phyloP scores from a whole-genome alignment of 2,797 vertebrate species.

The Acestrorhynchus altus region DNA sequence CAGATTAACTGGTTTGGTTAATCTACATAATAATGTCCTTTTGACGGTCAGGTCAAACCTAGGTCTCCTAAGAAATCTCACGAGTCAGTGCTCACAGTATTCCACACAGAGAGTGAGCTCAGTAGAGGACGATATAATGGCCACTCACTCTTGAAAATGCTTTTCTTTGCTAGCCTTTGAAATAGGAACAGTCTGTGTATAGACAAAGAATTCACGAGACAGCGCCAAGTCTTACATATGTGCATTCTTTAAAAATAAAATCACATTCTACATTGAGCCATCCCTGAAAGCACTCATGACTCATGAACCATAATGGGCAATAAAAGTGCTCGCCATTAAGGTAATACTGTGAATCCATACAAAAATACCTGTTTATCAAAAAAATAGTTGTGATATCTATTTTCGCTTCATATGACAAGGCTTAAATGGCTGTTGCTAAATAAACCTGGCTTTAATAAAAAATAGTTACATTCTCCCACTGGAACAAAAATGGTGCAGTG shows the following conservation, averaged over 20 bases:
- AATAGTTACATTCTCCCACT: slow-evolving; percentile 38
- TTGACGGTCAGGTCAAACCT: too few species aligned
- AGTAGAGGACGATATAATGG: background rate
- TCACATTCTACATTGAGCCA: slow-evolving; percentile 9
- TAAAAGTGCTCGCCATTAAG: slow-evolving; percentile 26
- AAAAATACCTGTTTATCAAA: slow-evolving; percentile 50
- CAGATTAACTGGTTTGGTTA: too few species aligned
- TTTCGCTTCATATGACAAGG: slow-evolving; percentile 21
- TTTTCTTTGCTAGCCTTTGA: too few species aligned
- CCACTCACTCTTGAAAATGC: background rate
- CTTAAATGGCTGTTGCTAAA: slow-evolving; percentile 25
- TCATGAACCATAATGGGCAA: background rate
- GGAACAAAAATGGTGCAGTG: slow-evolving; percentile 35
- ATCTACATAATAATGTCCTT: too few species aligned
- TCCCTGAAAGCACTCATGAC: background rate
- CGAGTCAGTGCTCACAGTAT: background rate
- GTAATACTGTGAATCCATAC: slow-evolving; percentile 57
- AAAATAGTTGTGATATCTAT: slow-evolving; percentile 25
- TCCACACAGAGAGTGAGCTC: background rate
- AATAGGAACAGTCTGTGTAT: background rate
- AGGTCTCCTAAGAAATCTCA: too few species aligned
- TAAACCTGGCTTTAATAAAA: slow-evolving; percentile 1
- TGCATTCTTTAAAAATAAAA: too few species aligned
- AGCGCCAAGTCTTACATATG: background rate
- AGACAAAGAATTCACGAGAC: background rate